Conservation (phyloP, 2,113 vertebrate genomes). For the Ptyas mucosa region DNA sequence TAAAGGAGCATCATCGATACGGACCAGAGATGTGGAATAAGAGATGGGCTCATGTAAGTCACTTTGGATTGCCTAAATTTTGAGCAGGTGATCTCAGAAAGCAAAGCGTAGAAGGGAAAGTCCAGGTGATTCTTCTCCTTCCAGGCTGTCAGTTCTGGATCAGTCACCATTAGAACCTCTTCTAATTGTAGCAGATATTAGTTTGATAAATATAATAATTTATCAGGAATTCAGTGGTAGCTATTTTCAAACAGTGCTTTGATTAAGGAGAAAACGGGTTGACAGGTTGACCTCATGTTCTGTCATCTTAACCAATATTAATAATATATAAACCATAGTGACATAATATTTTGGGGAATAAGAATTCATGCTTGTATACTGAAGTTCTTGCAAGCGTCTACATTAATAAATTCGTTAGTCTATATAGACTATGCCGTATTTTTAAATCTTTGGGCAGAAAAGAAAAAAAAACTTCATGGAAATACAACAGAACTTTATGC, state of each 20-base stretch:
- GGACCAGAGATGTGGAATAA: conserved; percentile 64
- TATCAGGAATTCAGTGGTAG: background rate
- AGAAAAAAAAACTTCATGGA: background rate
- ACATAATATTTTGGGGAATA: background rate
- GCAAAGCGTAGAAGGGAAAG: background rate
- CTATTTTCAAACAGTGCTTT: background rate
- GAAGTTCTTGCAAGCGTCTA: background rate
- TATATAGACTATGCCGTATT: background rate
- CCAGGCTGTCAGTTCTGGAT: background rate
- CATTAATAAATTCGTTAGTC: background rate
- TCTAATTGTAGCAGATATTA: background rate
- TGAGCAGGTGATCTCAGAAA: background rate
- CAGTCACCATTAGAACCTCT: background rate
- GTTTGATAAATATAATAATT: background rate
- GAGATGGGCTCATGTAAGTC: conserved; percentile 77
- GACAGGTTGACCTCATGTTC: background rate
- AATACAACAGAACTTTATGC: background rate
- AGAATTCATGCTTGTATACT: background rate
- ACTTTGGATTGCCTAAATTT: background rate
- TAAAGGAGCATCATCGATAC: conserved; percentile 54
- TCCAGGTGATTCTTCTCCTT: background rate
- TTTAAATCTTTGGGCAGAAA: background rate
- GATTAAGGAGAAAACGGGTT: background rate
- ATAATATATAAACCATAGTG: background rate
- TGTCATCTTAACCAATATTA: background rate